Conservation (phyloP, 2,888 invertebrate species). For the Alloplasta piceator region DNA sequence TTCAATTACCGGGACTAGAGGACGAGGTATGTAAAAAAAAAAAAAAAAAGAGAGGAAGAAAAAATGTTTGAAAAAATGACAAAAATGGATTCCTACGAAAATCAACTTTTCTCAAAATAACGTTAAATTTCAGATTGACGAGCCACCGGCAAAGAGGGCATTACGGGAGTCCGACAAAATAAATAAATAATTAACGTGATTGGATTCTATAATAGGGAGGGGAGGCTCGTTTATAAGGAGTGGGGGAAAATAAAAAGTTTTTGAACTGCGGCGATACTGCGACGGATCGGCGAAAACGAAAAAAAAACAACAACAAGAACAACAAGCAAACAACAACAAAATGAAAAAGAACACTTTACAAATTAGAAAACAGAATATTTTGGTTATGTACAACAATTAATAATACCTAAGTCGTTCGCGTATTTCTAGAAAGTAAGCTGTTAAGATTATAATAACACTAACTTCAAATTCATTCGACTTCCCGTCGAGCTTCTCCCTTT, state of each 20-base stretch:
- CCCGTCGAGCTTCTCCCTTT: conserved; percentile 68
- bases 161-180: conserved; percentile 81
- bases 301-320: conserved; percentile 73
- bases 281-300: conserved; percentile 67
- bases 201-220: conserved; percentile 66
- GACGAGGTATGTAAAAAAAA: conserved; percentile 82
- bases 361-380: conserved; percentile 83
- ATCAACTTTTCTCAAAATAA: neutral
- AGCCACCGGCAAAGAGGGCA: conserved; percentile 82
- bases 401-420: conserved; percentile 81
- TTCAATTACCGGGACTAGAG: conserved; percentile 89
- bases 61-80: conserved; percentile 1
- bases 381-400: conserved; percentile 82
- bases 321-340: conserved; percentile 70
- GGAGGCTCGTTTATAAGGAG: conserved; percentile 23
- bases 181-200: conserved; percentile 80
- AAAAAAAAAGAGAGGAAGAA: neutral
- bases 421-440: conserved; percentile 80
- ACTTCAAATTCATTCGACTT: conserved; percentile 71
- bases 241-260: conserved; percentile 52
- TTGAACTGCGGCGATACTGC: conserved; percentile 57
- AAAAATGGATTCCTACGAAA: neutral
- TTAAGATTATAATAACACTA: conserved; percentile 76
- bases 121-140: conserved; percentile 77
- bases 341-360: conserved; percentile 79